A percentile compares a stretch with the other conserved stretches of the same genome.
Conservation (phyloP, 2,888 invertebrate species). For the Pogonocherus hispidulus region DNA sequence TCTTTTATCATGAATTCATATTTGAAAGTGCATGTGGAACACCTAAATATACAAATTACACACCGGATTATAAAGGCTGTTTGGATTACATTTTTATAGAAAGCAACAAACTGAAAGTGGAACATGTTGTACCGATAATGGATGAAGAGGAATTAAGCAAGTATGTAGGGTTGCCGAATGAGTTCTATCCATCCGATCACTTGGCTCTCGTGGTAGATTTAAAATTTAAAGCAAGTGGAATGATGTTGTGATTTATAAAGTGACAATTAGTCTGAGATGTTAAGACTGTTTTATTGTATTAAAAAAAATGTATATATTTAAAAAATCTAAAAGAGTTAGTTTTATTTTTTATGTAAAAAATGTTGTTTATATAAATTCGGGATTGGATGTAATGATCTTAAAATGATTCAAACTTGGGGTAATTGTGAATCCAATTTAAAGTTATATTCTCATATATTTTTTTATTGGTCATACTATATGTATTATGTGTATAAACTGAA, state of each 20-base stretch:
- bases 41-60: conserved; percentile 88
- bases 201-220: conserved; percentile 88
- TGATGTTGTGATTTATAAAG: background rate
- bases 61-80: conserved; percentile 84
- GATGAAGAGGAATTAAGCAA: conserved; percentile 81
- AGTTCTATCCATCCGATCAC: conserved; percentile 94
- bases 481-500: too few relatives aligned
- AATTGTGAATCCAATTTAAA: too few relatives aligned
- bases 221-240: conserved; percentile 60
- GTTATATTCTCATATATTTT: too few relatives aligned
- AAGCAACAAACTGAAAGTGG: conserved; percentile 73
- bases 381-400: too few relatives aligned
- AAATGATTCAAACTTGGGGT: too few relatives aligned
- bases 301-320: too few relatives aligned
- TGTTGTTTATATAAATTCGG: too few relatives aligned
- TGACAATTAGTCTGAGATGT: background rate
- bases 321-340: too few relatives aligned
- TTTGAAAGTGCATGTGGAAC: conserved; percentile 87
- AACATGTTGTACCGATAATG: conserved; percentile 85
- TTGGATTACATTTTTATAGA: conserved; percentile 94
- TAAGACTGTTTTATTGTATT: background rate
- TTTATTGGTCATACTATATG: too few relatives aligned
- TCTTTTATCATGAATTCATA: conserved; percentile 65
- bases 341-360: too few relatives aligned
- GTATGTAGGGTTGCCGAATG: conserved; percentile 86